Evolutionary conservation across 64 coral and sea anemone genomes (phyloP).

Genomic region (Actinia equina): DNA sequence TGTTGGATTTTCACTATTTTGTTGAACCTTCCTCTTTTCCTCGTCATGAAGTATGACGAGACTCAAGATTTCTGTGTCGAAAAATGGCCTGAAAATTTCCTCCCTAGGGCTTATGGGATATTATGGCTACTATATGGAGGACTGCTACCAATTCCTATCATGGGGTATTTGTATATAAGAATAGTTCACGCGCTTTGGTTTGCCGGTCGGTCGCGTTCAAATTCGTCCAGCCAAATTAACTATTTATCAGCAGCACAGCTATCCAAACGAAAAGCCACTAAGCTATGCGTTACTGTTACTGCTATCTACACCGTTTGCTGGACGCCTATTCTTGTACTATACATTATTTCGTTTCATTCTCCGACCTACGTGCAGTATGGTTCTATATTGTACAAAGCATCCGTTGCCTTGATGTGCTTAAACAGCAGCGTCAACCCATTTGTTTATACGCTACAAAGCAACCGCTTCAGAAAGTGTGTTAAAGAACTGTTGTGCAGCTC

Average conservation of each 20-base stretch:
- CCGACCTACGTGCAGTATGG: slow-evolving; percentile 22
- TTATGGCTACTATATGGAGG: slow-evolving; percentile 24
- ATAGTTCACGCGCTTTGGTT: slow-evolving; percentile 36
- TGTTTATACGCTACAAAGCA: slow-evolving; percentile 73
- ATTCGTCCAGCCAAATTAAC: not conserved
- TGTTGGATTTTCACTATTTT: slow-evolving; percentile 31
- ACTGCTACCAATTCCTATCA: slow-evolving; percentile 24
- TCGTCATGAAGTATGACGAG: slow-evolving; percentile 27
- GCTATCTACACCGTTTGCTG: slow-evolving; percentile 44
- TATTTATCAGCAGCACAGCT: not conserved
- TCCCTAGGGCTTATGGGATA: slow-evolving; percentile 25
- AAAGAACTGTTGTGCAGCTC: slow-evolving; percentile 12
- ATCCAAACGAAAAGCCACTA: slow-evolving; percentile 37
- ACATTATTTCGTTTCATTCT: slow-evolving; percentile 29
- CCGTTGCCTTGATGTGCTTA: slow-evolving; percentile 50
- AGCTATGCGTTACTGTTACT: slow-evolving; percentile 37
- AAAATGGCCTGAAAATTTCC: slow-evolving; percentile 14
- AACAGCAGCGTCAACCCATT: slow-evolving; percentile 77
- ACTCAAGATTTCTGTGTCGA: slow-evolving; percentile 14
- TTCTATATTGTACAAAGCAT: slow-evolving; percentile 49
- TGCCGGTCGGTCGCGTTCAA: not conserved
- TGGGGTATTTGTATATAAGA: slow-evolving; percentile 19
- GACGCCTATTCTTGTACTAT: slow-evolving; percentile 46
- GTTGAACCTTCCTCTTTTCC: slow-evolving; percentile 7
- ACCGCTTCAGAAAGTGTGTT: slow-evolving; percentile 54